Base-by-base conservation (phyloP, 1,140 invertebrate genomes). In the Lepidostoma basale region DNA sequence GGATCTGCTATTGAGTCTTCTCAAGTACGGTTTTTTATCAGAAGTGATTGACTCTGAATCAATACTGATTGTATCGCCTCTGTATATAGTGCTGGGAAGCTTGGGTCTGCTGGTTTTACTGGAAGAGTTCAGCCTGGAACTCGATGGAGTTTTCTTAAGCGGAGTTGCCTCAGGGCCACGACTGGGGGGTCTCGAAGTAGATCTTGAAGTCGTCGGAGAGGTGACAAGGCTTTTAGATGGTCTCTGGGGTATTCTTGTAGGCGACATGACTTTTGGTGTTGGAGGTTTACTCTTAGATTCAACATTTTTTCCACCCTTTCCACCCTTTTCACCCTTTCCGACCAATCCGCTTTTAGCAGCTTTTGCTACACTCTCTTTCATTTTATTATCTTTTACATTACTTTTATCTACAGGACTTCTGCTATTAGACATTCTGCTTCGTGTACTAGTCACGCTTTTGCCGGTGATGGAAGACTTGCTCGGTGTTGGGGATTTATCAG, bases 401-500 rank as follows among this genome's bases (percentile, higher is more conserved):
- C n/a, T n/a, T n/a, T n/a, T n/a, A n/a, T n/a, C n/a, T 18, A 45
- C 2, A 26, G 47, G 22, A 52, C 25, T 52, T 52, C 12, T 28
- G 10, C 47, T 22, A 3, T 45, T 16, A 45, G 42, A 20, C 8
- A 45, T 45, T 20, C 12, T 14, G 26, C n/a, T n/a, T n/a, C n/a
- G n/a, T n/a, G n/a, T n/a, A n/a, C n/a, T n/a, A n/a, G n/a, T n/a
- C n/a, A n/a, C n/a, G n/a, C 56, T 42, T 60, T 42, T 60, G 0
- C 56, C 56, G 25, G 39, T 14, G 18, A 42, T 25, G 3, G 56
- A 42, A 39, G 39, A 20, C 22, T 47, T 62, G 52, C 78, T 76
- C 65, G 79, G 78, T 3, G 73, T 70, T 9, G 80, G 80, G 73
- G 78, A 82, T 75, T 82, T 83, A 60, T 77, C 82, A 36, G 82